Evolutionary conservation across 2,797 vertebrate genomes (phyloP), one percentile per base, ranked within the genome.

Genomic region (Pseudochirops corinnae): DNA sequence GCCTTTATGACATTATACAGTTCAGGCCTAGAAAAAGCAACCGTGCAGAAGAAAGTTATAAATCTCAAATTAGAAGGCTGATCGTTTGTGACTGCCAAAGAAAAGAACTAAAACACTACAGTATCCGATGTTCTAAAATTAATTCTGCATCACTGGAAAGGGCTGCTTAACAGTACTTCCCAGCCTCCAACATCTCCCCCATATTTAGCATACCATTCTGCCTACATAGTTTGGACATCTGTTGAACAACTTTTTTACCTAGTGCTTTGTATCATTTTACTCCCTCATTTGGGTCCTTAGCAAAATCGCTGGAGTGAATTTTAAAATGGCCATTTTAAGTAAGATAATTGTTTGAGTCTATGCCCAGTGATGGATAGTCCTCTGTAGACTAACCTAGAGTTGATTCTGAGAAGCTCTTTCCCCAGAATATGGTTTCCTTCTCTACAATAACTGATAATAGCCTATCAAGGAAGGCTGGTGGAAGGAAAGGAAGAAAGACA

Each of bases 61-160:
- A 57, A 92, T 91, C 28, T 93, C 67, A 94, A 91, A 60, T 92
- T 55, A 92, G 9, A 90, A 93, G 55, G 46, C 55, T 53, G 28
- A 92, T 55, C 46, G 5, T 50, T 93, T 50, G 14, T 90, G 82
- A 57, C 67, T 92, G 56, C 28, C 82, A 56, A 62, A 90, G 39
- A 93, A 57, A 13, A n/a, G 82, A 94, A 55, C 33, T 56, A 92
- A 92, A 92, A 91, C 33, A n/a, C 50, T 10, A 91, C 1, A 39
- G 9, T 31, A 92, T 55, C 33, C 1, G 56, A 67, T 29, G 46
- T 87, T 56, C n/a, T 92, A 82, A 90, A 90, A 67, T 95, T 92
- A 58, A 91, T 90, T 90, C 24, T 62, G 60, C 60, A 0, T 26
- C 6, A 56, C 90, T 62, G n/a, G 21, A 91, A 92, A 96, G 87